Evolutionary conservation across 2,113 vertebrate genomes (phyloP).

Genomic region (Synodontis membranacea): DNA sequence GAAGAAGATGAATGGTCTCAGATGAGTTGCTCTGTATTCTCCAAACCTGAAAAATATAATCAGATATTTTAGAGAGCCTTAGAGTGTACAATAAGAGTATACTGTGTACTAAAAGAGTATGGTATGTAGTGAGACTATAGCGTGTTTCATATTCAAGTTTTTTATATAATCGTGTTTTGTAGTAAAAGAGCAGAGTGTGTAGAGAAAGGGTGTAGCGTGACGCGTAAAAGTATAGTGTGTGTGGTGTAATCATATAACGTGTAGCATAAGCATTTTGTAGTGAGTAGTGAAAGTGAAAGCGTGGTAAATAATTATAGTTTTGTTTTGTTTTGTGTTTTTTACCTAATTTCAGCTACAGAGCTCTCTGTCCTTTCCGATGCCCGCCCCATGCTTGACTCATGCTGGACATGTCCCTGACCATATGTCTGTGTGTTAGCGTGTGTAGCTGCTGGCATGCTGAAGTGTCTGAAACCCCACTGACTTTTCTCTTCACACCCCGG

Average conservation of each 20-base stretch:
- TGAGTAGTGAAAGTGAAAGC: neutral
- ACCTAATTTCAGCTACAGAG: neutral
- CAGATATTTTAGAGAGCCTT: too few relatives aligned
- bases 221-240: neutral
- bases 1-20: too few relatives aligned
- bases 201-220: neutral
- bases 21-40: too few relatives aligned
- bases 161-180: too few relatives aligned
- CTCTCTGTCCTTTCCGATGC: neutral
- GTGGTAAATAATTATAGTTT: too few relatives aligned
- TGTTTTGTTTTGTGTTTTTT: too few relatives aligned
- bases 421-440: neutral
- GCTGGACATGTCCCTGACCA: conserved; percentile 1
- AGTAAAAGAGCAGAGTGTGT: neutral
- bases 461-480: conserved; percentile 14
- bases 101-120: neutral
- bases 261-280: too few relatives aligned
- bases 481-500: conserved; percentile 4
- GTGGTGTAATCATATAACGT: too few relatives aligned
- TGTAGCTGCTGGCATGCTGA: conserved; percentile 8
- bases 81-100: neutral
- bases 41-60: too few relatives aligned
- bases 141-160: too few relatives aligned
- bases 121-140: neutral
- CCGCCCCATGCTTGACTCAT: neutral